Evolutionary conservation across 2,888 invertebrate genomes (phyloP).

Genomic region (Tetramorium bicarinatum): DNA sequence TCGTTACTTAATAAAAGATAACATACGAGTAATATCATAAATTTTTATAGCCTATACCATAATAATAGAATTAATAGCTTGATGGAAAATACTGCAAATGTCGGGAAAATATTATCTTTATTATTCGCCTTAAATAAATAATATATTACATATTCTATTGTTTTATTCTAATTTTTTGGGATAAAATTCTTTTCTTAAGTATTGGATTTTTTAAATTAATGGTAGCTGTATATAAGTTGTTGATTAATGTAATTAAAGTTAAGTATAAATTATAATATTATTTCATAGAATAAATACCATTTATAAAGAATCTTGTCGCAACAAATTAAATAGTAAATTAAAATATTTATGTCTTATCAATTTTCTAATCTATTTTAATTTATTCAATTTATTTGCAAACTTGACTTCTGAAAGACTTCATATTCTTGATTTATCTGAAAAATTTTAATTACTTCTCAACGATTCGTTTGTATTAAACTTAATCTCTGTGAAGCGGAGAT

Average conservation of each 20-base stretch:
- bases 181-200: not conserved
- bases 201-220: not conserved
- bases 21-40: not conserved
- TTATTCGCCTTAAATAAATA: too few species aligned
- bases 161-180: too few species aligned
- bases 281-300: not conserved
- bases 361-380: not conserved
- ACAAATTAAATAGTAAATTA: not conserved
- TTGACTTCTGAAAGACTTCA: not conserved
- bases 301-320: not conserved
- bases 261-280: not conserved
- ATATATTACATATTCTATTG: too few species aligned
- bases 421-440: not conserved
- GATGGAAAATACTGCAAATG: not conserved
- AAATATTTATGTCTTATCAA: not conserved
- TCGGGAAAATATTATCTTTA: not conserved
- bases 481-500: not conserved
- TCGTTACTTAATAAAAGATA: not conserved
- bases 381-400: not conserved
- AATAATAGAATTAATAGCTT: conserved; percentile 13
- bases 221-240: too few species aligned
- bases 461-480: not conserved
- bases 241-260: too few species aligned
- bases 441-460: not conserved
- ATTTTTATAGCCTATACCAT: not conserved